Evolutionary conservation across 2,797 vertebrate genomes (phyloP).

Genomic region (Aeoliscus strigatus): DNA sequence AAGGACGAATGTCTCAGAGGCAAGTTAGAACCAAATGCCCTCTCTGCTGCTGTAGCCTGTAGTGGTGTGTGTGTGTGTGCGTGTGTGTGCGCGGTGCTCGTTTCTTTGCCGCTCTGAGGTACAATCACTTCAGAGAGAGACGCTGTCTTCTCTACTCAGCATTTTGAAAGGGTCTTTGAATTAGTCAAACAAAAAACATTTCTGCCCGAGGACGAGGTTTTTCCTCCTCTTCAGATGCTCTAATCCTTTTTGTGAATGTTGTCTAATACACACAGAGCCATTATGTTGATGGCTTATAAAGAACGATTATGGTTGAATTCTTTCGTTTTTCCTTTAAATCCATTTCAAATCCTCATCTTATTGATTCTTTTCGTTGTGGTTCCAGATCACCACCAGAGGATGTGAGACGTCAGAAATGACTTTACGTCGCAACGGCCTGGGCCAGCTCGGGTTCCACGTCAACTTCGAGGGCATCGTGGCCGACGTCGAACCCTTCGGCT

Average conservation of each 20-base stretch:
- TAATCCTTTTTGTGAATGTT: slow-evolving; percentile 10
- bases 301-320: no score
- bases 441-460: slow-evolving; percentile 95
- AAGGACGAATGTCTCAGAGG: no score
- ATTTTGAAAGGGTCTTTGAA: slow-evolving; percentile 42
- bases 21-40: no score
- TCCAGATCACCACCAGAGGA: slow-evolving; percentile 87
- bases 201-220: slow-evolving; percentile 15
- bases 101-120: slow-evolving; percentile 7
- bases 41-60: no score
- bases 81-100: slow-evolving; percentile 8
- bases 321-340: no score
- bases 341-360: slow-evolving; percentile 5
- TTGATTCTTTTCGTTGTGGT: slow-evolving; percentile 4
- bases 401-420: slow-evolving; percentile 95
- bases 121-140: slow-evolving; percentile 14
- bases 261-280: neutral
- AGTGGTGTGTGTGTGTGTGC: no score
- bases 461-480: slow-evolving; percentile 98
- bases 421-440: slow-evolving; percentile 87
- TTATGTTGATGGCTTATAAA: neutral
- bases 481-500: slow-evolving; percentile 94
- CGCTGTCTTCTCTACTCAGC: slow-evolving; percentile 32
- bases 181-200: slow-evolving; percentile 31
- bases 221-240: slow-evolving; percentile 15